Conservation (phyloP, 2,797 vertebrate genomes). For the Babyrousa celebensis region DNA sequence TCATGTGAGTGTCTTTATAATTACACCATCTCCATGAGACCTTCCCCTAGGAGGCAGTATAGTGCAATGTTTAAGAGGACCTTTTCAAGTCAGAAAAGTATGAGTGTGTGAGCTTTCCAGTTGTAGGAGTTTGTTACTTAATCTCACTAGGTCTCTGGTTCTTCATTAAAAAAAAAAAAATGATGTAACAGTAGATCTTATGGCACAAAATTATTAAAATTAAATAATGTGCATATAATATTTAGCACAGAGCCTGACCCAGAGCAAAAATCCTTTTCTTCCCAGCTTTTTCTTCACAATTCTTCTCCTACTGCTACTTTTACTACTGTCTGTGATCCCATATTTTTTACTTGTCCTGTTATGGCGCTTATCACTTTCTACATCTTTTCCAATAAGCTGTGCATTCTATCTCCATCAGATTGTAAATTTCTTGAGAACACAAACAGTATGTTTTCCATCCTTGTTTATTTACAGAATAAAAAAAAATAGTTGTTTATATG, state of each 20-base stretch:
- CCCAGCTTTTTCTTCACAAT: background rate
- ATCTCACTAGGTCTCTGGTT: background rate
- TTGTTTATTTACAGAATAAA: background rate
- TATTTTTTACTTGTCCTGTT: background rate
- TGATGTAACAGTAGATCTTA: background rate
- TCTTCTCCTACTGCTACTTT: background rate
- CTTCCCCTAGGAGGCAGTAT: constrained; percentile 66
- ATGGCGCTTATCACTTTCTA: background rate
- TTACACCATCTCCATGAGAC: background rate
- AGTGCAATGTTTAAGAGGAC: constrained; percentile 34
- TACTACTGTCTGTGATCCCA: background rate
- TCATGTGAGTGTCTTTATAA: background rate
- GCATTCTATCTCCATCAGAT: background rate
- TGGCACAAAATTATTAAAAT: background rate
- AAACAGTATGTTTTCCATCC: background rate
- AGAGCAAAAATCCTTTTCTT: background rate
- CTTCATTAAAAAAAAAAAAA: background rate
- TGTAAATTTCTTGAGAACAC: background rate
- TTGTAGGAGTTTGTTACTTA: background rate
- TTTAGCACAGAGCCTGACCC: background rate
- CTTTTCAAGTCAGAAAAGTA: background rate
- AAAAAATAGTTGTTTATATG: background rate
- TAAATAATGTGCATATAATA: background rate
- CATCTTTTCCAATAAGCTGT: background rate
- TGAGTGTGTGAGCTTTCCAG: background rate